phyloP scores from a whole-genome alignment of 1,140 invertebrate genomes.

The Whitmania pigra region DNA sequence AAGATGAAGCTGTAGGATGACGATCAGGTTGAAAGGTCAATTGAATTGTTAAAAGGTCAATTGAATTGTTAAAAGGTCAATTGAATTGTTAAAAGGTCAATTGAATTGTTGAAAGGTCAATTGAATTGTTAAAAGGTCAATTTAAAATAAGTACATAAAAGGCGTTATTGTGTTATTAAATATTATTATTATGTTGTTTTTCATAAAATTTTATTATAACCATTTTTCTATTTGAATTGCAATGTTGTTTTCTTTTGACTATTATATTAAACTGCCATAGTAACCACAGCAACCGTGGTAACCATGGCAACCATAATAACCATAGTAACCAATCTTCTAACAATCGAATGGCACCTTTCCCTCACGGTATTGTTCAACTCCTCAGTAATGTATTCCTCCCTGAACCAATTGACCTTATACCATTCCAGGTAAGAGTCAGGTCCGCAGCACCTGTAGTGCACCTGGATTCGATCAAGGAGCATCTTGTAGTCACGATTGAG shows the following conservation, averaged over 20 bases:
- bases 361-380: not conserved
- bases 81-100: too few species aligned
- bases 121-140: too few species aligned
- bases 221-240: too few species aligned
- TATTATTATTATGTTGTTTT: not conserved
- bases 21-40: not conserved
- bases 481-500: not conserved
- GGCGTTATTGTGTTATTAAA: too few species aligned
- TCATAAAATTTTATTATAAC: too few species aligned
- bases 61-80: not conserved
- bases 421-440: not conserved
- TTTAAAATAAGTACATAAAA: too few species aligned
- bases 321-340: too few species aligned
- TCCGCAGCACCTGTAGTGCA: not conserved
- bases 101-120: too few species aligned
- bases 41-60: not conserved
- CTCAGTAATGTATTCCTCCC: not conserved
- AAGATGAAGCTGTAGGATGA: not conserved
- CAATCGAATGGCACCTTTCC: not conserved
- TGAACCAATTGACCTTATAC: not conserved
- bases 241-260: too few species aligned
- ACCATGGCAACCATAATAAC: too few species aligned
- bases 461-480: not conserved
- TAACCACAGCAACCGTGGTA: too few species aligned
- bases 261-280: too few species aligned